phyloP scores from a whole-genome alignment of 2,888 invertebrate genomes.

The Pantelozetes paolii region DNA sequence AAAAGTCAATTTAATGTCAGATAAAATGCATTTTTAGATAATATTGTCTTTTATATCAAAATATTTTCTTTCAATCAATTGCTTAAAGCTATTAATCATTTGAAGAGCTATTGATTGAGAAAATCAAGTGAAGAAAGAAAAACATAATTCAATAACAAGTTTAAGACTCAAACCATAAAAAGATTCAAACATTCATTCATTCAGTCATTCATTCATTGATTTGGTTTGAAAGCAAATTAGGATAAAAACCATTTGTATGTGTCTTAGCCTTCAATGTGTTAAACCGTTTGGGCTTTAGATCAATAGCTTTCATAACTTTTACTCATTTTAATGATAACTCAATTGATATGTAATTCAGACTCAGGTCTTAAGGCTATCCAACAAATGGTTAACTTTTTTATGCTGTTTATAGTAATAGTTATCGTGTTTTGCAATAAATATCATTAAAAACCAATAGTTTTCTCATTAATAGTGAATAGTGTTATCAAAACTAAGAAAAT shows the following conservation, averaged over 20 bases:
- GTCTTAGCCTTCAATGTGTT: not conserved
- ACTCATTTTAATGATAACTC: conserved; percentile 9
- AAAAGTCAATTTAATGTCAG: not conserved
- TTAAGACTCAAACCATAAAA: not conserved
- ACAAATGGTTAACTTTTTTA: not conserved
- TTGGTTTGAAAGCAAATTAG: not conserved
- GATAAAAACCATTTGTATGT: not conserved
- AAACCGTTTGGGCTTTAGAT: not conserved
- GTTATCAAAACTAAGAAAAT: too few species aligned
- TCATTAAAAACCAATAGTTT: too few species aligned
- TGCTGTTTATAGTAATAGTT: too few species aligned
- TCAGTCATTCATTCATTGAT: not conserved
- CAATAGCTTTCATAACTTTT: too few species aligned
- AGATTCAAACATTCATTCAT: not conserved
- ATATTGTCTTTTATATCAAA: too few species aligned
- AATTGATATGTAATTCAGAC: conserved; percentile 7
- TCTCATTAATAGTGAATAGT: too few species aligned
- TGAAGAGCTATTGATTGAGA: too few species aligned
- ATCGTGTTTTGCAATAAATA: too few species aligned
- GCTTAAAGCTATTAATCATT: too few species aligned
- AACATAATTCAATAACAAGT: conserved; percentile 9
- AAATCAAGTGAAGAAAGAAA: not conserved
- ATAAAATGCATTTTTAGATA: not conserved
- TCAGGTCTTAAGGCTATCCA: not conserved
- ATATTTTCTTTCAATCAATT: not conserved